These are phyloP conservation scores for Ophion obscuratus DNA, from an alignment of 2,888 invertebrate genomes.

Conservation along the genomic window DNA sequence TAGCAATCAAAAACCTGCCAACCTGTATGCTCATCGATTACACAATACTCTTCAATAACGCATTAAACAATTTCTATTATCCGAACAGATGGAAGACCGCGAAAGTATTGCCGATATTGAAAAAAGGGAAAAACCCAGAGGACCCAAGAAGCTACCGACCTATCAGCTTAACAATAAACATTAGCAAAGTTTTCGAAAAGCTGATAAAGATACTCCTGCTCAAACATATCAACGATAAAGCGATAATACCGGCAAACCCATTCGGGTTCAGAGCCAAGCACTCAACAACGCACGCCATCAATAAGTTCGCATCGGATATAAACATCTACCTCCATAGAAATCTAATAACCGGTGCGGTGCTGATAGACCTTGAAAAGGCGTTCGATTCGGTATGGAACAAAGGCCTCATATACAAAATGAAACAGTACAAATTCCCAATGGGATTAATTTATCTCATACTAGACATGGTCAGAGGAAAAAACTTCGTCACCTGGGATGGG, in stretches of 20 bases:
- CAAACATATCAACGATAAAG: too few species aligned
- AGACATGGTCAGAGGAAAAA: constrained; percentile 21
- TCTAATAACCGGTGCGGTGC: not conserved
- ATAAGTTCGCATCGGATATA: constrained; percentile 3
- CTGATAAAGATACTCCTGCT: too few species aligned
- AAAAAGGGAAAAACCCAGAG: too few species aligned
- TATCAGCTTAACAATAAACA: too few species aligned
- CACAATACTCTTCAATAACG: too few species aligned
- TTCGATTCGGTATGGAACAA: constrained; percentile 36
- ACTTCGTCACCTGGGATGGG: constrained; percentile 17
- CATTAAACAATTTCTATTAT: too few species aligned
- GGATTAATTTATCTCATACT: not conserved
- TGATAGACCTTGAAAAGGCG: constrained; percentile 29
- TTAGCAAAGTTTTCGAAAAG: too few species aligned
- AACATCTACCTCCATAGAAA: not conserved
- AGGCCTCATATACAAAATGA: constrained; percentile 21
- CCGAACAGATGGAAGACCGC: too few species aligned
- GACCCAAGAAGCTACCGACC: too few species aligned
- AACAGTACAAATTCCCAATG: constrained; percentile 8
- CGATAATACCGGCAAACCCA: not conserved
- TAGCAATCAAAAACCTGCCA: not conserved
- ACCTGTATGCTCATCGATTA: too few species aligned
- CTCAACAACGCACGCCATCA: constrained; percentile 8
- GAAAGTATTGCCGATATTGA: too few species aligned
- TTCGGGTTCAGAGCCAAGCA: constrained; percentile 6